Conservation (phyloP, 2,113 vertebrate genomes). For the Tragelaphus imberbis region DNA sequence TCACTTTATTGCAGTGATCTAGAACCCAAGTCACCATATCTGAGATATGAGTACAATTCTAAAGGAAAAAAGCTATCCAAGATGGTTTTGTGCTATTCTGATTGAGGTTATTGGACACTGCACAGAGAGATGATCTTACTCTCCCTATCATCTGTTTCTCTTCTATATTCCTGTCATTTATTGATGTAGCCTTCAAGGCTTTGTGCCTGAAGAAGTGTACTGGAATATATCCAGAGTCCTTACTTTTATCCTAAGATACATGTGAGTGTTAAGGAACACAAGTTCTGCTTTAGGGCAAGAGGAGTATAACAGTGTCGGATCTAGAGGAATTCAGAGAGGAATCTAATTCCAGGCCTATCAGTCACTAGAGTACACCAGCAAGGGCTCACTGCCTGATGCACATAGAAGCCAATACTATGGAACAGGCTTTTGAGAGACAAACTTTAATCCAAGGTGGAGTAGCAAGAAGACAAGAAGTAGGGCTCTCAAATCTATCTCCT, state of each 20-base stretch:
- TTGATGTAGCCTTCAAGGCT: not conserved
- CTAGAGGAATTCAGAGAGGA: too few relatives aligned
- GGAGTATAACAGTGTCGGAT: too few relatives aligned
- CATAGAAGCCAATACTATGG: not conserved
- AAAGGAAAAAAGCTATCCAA: not conserved
- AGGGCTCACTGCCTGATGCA: not conserved
- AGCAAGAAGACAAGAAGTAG: not conserved
- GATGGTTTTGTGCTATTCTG: not conserved
- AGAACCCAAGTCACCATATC: not conserved
- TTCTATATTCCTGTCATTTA: not conserved
- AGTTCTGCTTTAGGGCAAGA: too few relatives aligned
- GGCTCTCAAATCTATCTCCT: not conserved
- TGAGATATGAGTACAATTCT: not conserved
- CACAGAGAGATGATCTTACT: not conserved
- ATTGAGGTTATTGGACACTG: not conserved
- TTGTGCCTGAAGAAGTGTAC: not conserved
- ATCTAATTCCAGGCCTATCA: too few relatives aligned
- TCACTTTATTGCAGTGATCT: too few relatives aligned
- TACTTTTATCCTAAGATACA: too few relatives aligned
- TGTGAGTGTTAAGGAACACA: too few relatives aligned
- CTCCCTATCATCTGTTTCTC: not conserved
- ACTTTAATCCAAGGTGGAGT: not conserved
- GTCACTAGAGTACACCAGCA: not conserved
- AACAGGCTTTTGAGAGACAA: not conserved
- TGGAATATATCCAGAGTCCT: not conserved